Conservation (phyloP, 2,113 vertebrate genomes). For the Scomber scombrus region DNA sequence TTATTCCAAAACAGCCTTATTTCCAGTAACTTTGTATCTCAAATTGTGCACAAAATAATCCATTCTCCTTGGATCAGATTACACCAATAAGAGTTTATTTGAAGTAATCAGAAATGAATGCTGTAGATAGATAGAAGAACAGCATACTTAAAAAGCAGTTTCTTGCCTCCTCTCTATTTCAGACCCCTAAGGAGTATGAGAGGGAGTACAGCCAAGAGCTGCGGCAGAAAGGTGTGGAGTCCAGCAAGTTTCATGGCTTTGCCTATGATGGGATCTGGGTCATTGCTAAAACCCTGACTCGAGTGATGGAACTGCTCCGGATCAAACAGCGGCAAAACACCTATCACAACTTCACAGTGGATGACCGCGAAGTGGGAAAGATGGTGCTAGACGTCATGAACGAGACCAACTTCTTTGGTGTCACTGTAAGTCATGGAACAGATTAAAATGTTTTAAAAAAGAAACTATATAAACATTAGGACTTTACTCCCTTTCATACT, state of each 20-base stretch:
- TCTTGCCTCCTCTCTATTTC: constrained; percentile 10
- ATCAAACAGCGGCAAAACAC: constrained; percentile 89
- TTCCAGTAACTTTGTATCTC: constrained; percentile 29
- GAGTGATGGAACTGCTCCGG: constrained; percentile 93
- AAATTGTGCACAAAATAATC: constrained; percentile 18
- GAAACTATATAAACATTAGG: too few species aligned
- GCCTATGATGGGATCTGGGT: constrained; percentile 99
- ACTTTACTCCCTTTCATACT: not conserved
- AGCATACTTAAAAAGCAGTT: too few species aligned
- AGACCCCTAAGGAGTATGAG: constrained; percentile 98
- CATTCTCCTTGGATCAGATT: not conserved
- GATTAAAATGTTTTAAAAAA: too few species aligned
- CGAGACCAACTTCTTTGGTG: constrained; percentile 98
- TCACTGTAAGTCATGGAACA: constrained; percentile 89
- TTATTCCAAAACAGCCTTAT: constrained; percentile 9
- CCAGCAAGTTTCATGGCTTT: constrained; percentile 99
- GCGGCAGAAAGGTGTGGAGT: constrained; percentile 90
- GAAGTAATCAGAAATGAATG: not conserved
- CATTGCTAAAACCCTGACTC: constrained; percentile 94
- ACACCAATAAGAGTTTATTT: constrained; percentile 2
- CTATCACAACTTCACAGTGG: constrained; percentile 95
- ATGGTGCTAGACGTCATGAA: constrained; percentile 99
- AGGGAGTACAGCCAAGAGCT: constrained; percentile 93
- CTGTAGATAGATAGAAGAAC: too few species aligned
- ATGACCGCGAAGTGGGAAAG: constrained; percentile 94